Evolutionary conservation across 53 echinoderm and acorn worm genomes (phyloP).

Genomic region (Holothuria leucospilota): DNA sequence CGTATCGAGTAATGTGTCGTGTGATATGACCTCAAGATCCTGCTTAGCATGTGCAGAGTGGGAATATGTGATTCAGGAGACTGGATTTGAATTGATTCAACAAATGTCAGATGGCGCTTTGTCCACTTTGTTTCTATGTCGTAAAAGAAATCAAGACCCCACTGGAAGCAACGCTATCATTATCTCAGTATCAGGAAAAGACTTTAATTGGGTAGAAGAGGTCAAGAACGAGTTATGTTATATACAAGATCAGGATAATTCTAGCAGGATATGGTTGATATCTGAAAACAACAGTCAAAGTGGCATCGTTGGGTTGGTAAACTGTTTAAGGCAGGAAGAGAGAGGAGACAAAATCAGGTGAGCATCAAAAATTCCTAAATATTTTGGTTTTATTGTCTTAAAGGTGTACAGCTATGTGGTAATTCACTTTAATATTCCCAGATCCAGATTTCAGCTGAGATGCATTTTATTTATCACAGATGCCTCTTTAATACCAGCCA

Average conservation of each 20-base stretch:
- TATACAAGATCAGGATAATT: no score
- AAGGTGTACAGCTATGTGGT: no score
- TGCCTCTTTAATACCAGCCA: conserved; percentile 72
- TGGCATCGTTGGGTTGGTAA: not conserved
- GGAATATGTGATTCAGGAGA: not conserved
- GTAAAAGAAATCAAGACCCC: not conserved
- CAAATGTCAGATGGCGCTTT: not conserved
- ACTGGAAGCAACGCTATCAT: not conserved
- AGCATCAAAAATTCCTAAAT: no score
- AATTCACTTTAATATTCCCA: no score
- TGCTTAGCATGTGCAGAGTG: not conserved
- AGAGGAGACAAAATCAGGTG: not conserved
- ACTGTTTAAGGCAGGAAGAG: not conserved
- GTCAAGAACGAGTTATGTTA: no score
- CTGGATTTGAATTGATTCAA: not conserved
- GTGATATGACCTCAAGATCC: no score
- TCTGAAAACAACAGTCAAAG: not conserved
- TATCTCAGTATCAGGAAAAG: not conserved
- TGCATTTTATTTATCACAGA: not conserved
- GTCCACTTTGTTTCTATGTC: not conserved
- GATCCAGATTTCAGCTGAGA: no score
- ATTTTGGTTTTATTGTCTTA: no score
- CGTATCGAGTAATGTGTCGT: not conserved
- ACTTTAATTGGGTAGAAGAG: not conserved
- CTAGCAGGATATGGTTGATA: conserved; percentile 13